phyloP scores from a whole-genome alignment of 2,797 vertebrate species.

The Crax fasciolata region DNA sequence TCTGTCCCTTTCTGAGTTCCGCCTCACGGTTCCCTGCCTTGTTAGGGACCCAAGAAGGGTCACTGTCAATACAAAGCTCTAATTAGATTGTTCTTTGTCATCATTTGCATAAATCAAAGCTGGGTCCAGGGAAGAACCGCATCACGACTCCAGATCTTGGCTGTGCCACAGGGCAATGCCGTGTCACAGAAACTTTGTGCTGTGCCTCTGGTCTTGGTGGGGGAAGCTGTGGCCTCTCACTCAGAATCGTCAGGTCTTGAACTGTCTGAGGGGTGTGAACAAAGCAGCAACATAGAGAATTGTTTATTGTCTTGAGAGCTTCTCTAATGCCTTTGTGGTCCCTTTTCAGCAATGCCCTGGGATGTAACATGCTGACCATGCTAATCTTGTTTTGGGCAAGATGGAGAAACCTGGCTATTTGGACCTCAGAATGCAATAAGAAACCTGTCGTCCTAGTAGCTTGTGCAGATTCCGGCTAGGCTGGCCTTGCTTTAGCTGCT shows the following conservation, averaged over 20 bases:
- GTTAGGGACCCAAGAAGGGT: neutral
- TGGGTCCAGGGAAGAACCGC: neutral
- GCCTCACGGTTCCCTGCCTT: neutral
- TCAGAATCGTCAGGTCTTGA: neutral
- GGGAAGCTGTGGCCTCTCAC: neutral
- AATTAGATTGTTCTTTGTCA: neutral
- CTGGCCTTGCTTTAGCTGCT: neutral
- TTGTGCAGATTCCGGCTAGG: neutral
- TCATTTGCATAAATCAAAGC: neutral
- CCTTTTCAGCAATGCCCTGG: neutral
- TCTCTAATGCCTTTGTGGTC: neutral
- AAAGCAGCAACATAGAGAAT: neutral
- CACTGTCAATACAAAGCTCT: neutral
- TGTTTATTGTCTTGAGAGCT: neutral
- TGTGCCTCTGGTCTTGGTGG: neutral
- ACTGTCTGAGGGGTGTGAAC: neutral
- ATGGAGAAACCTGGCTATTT: neutral
- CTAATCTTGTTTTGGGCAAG: neutral
- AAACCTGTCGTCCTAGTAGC: neutral
- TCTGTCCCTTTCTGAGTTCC: neutral
- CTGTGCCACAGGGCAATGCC: neutral
- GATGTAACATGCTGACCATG: neutral
- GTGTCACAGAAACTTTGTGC: neutral
- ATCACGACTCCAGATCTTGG: neutral
- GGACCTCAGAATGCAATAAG: neutral